phyloP scores from a whole-genome alignment of 2,888 invertebrate species.

The Eledona agricola region DNA sequence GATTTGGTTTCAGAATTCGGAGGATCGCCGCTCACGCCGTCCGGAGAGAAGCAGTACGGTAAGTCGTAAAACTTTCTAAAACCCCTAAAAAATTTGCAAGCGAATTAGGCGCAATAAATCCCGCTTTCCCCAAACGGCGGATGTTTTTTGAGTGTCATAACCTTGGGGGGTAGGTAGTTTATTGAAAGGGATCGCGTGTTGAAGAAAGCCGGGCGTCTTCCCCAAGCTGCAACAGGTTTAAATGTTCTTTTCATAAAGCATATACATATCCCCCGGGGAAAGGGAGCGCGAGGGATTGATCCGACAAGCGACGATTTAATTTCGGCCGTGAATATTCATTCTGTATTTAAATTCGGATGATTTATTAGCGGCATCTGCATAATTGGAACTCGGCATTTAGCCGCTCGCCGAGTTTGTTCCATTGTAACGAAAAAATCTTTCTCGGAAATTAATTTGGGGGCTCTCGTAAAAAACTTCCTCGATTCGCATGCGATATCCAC shows the following conservation, averaged over 20 bases:
- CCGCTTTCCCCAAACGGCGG: constrained; percentile 41
- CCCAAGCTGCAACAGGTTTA: constrained; percentile 58
- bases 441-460: constrained; percentile 42
- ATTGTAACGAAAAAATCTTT: constrained; percentile 27
- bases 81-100: constrained; percentile 34
- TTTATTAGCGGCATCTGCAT: constrained; percentile 37
- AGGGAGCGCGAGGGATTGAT: constrained; percentile 32
- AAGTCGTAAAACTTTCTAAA: constrained; percentile 47
- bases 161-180: constrained; percentile 50
- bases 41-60: constrained; percentile 58
- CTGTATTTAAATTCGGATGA: constrained; percentile 41
- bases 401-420: constrained; percentile 17
- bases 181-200: constrained; percentile 52
- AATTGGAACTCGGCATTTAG: constrained; percentile 20
- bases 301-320: constrained; percentile 31
- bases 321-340: constrained; percentile 39
- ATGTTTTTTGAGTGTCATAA: constrained; percentile 51
- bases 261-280: constrained; percentile 48
- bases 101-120: constrained; percentile 40
- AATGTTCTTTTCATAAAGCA: constrained; percentile 58
- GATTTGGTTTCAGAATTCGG: constrained; percentile 57
- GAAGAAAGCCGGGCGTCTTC: constrained; percentile 46
- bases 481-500: constrained; percentile 54
- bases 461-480: constrained; percentile 52
- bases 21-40: constrained; percentile 53